Conservation (phyloP, 2,113 vertebrate species). For the Notiomystis cincta region DNA sequence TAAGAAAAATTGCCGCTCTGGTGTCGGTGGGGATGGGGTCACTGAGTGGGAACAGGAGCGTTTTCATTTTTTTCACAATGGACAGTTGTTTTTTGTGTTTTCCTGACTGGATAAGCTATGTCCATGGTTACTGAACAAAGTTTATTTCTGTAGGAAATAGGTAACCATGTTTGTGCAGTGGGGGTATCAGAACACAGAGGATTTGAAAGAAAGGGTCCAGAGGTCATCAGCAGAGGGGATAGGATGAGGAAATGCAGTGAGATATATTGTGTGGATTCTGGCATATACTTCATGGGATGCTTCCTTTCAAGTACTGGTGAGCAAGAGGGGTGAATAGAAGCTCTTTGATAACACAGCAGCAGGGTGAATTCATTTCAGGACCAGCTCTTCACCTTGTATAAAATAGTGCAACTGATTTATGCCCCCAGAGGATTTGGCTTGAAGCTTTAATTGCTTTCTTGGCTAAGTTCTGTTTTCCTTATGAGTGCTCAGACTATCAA, state of each 20-base stretch:
- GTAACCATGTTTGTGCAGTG: constrained; percentile 58
- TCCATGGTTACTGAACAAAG: constrained; percentile 62
- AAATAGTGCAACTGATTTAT: constrained; percentile 13
- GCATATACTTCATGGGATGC: constrained; percentile 42
- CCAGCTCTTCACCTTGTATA: neutral
- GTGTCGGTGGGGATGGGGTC: constrained; percentile 39
- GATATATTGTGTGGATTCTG: constrained; percentile 53
- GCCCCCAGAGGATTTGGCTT: neutral
- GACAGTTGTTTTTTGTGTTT: constrained; percentile 59
- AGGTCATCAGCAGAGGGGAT: constrained; percentile 59
- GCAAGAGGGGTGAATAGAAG: constrained; percentile 6
- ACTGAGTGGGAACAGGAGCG: constrained; percentile 12
- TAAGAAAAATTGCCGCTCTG: constrained; percentile 38
- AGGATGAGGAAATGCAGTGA: constrained; percentile 53
- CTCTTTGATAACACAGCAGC: constrained; percentile 26
- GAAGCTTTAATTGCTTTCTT: constrained; percentile 32
- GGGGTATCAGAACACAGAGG: constrained; percentile 34
- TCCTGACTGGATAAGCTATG: constrained; percentile 53
- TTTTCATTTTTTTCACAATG: constrained; percentile 42
- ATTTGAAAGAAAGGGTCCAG: constrained; percentile 45
- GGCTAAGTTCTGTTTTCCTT: constrained; percentile 28
- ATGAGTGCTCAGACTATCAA: neutral
- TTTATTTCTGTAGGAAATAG: constrained; percentile 66
- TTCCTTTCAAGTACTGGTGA: constrained; percentile 32
- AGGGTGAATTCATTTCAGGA: neutral